These are phyloP conservation scores for Ispidina lecontei DNA, from an alignment of 2,797 vertebrate species.

Conservation along the genomic window DNA sequence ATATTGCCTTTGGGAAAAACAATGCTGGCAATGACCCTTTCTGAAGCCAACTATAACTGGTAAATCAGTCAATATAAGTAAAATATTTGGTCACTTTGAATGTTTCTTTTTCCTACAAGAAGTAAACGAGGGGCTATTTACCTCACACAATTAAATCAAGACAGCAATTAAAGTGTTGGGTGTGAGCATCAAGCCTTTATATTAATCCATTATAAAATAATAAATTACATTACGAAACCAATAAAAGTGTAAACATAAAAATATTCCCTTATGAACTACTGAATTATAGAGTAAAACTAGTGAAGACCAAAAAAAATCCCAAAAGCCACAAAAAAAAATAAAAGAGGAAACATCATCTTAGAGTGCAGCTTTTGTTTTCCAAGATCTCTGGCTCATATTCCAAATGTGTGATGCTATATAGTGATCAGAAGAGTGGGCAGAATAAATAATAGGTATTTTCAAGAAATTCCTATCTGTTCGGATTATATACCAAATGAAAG, in stretches of 20 bases:
- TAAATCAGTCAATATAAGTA: constrained; percentile 47
- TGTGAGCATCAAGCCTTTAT: constrained; percentile 41
- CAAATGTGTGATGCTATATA: constrained; percentile 40
- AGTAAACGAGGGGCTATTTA: background rate
- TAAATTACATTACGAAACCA: constrained; percentile 31
- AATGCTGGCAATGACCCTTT: constrained; percentile 45
- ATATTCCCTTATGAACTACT: constrained; percentile 19
- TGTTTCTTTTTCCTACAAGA: constrained; percentile 16
- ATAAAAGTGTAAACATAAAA: constrained; percentile 20
- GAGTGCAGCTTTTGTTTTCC: constrained; percentile 22
- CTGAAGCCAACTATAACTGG: constrained; percentile 42
- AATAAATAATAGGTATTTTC: constrained; percentile 32
- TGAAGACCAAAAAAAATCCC: background rate
- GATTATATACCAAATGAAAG: constrained; percentile 1
- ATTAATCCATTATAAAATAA: constrained; percentile 26
- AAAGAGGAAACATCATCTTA: background rate
- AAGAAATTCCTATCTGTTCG: constrained; percentile 28
- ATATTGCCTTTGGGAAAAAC: constrained; percentile 63
- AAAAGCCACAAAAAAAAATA: background rate
- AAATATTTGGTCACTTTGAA: constrained; percentile 52
- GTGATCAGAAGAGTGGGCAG: constrained; percentile 48
- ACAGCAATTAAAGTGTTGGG: background rate
- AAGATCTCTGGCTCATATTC: constrained; percentile 2
- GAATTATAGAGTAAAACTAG: background rate
- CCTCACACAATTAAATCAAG: constrained; percentile 18